Conservation (phyloP, 2,113 vertebrate species). For the Saccopteryx leptura region DNA sequence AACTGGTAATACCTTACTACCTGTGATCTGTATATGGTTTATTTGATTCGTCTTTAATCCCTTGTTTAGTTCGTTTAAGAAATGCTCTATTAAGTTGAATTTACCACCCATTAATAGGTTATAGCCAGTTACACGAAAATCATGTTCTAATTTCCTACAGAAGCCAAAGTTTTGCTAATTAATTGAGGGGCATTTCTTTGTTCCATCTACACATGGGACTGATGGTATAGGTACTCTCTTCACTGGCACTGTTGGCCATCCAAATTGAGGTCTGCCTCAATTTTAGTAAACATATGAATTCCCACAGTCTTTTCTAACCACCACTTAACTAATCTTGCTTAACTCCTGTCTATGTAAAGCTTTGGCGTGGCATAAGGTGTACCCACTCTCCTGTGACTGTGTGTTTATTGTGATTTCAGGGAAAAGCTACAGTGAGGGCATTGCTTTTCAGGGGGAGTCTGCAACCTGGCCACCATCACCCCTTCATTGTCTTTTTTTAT, state of each 20-base stretch:
- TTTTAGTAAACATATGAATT: neutral
- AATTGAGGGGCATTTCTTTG: neutral
- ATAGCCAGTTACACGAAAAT: neutral
- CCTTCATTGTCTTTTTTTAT: neutral
- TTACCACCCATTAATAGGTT: neutral
- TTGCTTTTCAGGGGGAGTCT: neutral
- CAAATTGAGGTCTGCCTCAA: neutral
- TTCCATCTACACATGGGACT: neutral
- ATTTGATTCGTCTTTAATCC: neutral
- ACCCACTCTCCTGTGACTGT: too few species aligned
- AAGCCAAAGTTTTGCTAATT: neutral
- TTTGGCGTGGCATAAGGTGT: neutral
- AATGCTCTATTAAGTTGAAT: conserved; percentile 2
- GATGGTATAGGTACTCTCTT: neutral
- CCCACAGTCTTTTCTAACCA: neutral
- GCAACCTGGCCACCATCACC: neutral
- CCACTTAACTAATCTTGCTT: neutral
- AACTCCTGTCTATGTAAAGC: neutral
- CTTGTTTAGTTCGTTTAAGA: neutral
- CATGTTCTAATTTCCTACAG: neutral
- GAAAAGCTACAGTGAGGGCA: neutral
- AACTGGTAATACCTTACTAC: neutral
- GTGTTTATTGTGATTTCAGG: neutral
- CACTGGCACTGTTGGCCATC: neutral
- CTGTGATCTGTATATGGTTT: conserved; percentile 15